Percentiles rank a stretch among this genome's conserved stretches.
Conservation (phyloP, 1,140 invertebrate species). For the Varroa destructor region DNA sequence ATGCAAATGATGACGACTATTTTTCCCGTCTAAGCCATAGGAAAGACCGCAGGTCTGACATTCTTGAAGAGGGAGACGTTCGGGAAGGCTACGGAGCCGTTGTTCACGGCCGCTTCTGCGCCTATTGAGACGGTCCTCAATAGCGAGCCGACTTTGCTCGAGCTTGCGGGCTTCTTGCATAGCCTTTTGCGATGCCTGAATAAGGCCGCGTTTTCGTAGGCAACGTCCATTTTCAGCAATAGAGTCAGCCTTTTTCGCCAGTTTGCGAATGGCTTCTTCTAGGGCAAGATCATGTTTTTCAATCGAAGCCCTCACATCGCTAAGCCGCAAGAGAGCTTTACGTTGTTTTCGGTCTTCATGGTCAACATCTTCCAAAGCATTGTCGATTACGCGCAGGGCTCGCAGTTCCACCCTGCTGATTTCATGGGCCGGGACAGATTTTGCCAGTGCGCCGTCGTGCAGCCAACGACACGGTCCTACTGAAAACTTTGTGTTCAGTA, state of each 20-base stretch:
- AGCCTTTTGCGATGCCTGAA: neutral
- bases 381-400: constrained; percentile 13
- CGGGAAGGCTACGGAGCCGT: neutral
- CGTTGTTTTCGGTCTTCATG: neutral
- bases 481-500: neutral
- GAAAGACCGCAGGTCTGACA: constrained; percentile 9
- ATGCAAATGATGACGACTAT: neutral
- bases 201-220: neutral
- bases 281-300: neutral
- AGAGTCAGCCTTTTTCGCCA: neutral
- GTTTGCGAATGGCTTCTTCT: neutral
- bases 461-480: neutral
- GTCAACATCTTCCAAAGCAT: neutral
- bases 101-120: neutral
- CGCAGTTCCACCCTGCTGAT: constrained; percentile 10
- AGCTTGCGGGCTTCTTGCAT: neutral
- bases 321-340: neutral
- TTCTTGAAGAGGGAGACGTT: neutral
- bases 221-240: neutral
- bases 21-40: neutral
- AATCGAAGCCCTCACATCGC: neutral
- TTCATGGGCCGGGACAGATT: neutral
- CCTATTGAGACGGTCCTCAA: neutral
- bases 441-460: neutral
- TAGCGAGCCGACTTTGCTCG: neutral